Percentiles rank a stretch among this genome's conserved stretches.
Evolutionary conservation across 1,140 invertebrate species (phyloP).

Genomic region (Brachionus asplanchnoidis): DNA sequence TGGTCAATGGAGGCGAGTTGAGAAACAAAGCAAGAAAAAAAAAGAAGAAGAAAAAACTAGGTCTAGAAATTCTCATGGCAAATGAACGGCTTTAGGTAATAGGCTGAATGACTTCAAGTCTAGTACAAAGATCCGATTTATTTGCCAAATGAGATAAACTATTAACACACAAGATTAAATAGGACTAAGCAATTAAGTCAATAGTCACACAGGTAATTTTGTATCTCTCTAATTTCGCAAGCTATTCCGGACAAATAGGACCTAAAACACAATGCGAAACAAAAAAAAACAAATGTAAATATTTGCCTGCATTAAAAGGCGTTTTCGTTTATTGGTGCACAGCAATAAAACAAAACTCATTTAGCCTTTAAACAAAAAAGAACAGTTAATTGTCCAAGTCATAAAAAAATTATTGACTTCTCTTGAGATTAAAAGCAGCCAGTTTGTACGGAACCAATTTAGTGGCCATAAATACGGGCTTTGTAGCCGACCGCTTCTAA

Average conservation of each 20-base stretch:
- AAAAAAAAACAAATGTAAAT: neutral
- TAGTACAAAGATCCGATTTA: neutral
- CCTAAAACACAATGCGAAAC: neutral
- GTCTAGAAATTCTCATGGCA: neutral
- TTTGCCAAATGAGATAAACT: slow-evolving; percentile 35
- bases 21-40: neutral
- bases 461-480: neutral
- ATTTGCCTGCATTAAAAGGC: neutral
- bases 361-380: neutral
- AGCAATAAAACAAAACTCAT: slow-evolving; percentile 6
- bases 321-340: slow-evolving; percentile 15
- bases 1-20: neutral
- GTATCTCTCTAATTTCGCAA: neutral
- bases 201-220: slow-evolving; percentile 32
- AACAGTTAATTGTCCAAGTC: slow-evolving; percentile 12
- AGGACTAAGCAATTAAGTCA: neutral
- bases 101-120: neutral
- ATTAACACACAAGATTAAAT: slow-evolving; percentile 23
- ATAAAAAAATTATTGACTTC: slow-evolving; percentile 5
- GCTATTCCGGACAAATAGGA: slow-evolving; percentile 25
- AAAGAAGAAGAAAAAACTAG: neutral
- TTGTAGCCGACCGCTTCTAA: neutral
- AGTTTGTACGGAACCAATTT: slow-evolving; percentile 16
- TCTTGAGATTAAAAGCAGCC: neutral
- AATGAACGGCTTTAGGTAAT: neutral